Evolutionary conservation across 2,888 invertebrate species (phyloP).

Genomic region (Philereme transversata): DNA sequence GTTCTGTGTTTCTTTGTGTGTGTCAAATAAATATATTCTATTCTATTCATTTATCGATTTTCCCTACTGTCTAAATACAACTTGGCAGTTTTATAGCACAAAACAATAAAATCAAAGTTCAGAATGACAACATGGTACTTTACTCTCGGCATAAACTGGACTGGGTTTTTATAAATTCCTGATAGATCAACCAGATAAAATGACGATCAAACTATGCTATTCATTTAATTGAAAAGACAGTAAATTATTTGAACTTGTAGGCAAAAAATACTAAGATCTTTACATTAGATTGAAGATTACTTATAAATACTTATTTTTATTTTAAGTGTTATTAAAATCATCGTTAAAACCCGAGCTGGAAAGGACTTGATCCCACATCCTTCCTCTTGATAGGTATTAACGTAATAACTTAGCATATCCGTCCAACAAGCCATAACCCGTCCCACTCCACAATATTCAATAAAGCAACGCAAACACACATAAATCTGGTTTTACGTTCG

Average conservation of each 20-base stretch:
- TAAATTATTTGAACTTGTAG: no score
- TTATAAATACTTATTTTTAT: no score
- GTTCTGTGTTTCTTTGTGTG: no score
- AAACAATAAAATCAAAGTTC: constrained; percentile 27
- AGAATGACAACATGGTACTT: constrained; percentile 28
- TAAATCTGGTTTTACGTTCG: constrained; percentile 76
- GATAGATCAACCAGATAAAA: no score
- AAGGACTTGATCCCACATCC: not conserved
- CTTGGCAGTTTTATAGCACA: constrained; percentile 7
- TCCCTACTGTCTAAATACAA: constrained; percentile 12
- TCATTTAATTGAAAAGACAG: no score
- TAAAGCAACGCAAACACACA: constrained; percentile 71
- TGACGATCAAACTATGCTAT: no score
- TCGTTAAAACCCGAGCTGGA: no score
- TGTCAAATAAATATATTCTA: no score
- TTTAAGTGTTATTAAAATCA: no score
- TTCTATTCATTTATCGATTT: not conserved
- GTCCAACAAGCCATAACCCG: constrained; percentile 58
- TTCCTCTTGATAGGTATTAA: not conserved
- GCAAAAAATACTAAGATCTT: no score
- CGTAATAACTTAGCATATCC: constrained; percentile 18
- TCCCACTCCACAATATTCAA: constrained; percentile 72
- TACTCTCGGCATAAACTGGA: constrained; percentile 18
- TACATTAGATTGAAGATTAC: no score
- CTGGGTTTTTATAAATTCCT: no score